These are phyloP conservation scores for Heliconius eleuchia DNA, from an alignment of 1,140 invertebrate species.

Conservation along the genomic window DNA sequence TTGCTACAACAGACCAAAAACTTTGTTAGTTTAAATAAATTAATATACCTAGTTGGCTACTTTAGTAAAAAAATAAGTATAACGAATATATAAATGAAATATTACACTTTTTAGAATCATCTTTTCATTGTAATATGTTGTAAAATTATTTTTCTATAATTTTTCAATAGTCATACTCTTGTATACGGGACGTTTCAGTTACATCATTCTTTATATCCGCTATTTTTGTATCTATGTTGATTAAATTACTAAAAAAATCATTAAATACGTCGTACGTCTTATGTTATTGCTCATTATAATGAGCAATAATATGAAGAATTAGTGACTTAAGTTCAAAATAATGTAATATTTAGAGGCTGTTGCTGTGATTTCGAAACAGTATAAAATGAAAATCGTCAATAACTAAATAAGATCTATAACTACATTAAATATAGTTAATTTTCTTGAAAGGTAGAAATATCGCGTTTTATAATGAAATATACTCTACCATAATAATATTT, in stretches of 20 bases:
- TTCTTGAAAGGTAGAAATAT: too few relatives aligned
- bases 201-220: not conserved
- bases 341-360: conserved; percentile 9
- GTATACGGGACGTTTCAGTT: not conserved
- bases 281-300: not conserved
- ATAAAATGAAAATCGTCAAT: not conserved
- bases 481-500: too few relatives aligned
- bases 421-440: too few relatives aligned
- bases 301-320: not conserved
- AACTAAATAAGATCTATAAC: too few relatives aligned
- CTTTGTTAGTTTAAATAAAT: not conserved
- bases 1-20: too few relatives aligned
- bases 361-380: conserved; percentile 6
- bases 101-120: not conserved
- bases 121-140: not conserved
- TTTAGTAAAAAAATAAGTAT: not conserved
- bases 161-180: not conserved
- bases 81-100: too few relatives aligned
- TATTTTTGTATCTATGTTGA: not conserved
- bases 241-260: not conserved
- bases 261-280: not conserved
- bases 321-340: not conserved
- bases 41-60: not conserved
- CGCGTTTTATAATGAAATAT: too few relatives aligned
- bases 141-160: not conserved